A percentile compares a stretch with the other conserved stretches of the same genome.
Evolutionary conservation across 2,113 vertebrate species (phyloP).

Genomic region (Gracilinanus agilis): DNA sequence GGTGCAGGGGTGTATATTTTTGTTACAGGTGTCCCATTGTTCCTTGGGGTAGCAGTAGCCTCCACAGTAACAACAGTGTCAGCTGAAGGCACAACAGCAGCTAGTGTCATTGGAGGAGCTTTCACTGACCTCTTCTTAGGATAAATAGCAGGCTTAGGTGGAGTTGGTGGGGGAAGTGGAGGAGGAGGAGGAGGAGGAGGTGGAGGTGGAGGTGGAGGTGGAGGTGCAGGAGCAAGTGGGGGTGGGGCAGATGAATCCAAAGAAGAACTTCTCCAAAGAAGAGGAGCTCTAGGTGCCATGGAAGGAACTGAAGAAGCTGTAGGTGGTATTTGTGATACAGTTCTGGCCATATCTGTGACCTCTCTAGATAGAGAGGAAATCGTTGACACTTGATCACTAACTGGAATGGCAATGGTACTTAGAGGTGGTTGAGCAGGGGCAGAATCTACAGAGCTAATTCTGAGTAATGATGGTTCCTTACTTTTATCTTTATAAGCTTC

Average conservation of each 20-base stretch:
- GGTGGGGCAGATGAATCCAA: conserved; percentile 83
- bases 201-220: conserved; percentile 77
- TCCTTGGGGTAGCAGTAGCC: conserved; percentile 80
- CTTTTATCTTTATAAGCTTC: conserved; percentile 79
- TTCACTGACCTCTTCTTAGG: conserved; percentile 87
- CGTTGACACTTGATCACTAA: conserved; percentile 72
- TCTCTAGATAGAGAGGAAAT: conserved; percentile 82
- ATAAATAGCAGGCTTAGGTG: conserved; percentile 88
- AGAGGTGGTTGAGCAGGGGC: conserved; percentile 64
- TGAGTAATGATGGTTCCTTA: conserved; percentile 73
- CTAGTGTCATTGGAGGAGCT: conserved; percentile 81
- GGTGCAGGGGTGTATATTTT: conserved; percentile 88
- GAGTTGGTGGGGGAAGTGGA: conserved; percentile 85
- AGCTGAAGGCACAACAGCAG: conserved; percentile 58
- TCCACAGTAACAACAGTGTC: conserved; percentile 78
- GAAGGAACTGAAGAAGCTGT: conserved; percentile 79
- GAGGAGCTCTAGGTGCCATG: conserved; percentile 86
- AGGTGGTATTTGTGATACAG: conserved; percentile 72
- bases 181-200: conserved; percentile 86
- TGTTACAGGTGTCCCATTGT: conserved; percentile 80
- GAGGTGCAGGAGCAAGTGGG: conserved; percentile 60
- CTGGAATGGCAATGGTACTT: conserved; percentile 47
- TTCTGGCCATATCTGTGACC: conserved; percentile 76
- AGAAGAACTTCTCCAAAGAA: conserved; percentile 87
- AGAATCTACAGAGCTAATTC: conserved; percentile 62